Evolutionary conservation across 2,113 vertebrate genomes (phyloP).

Genomic region (Phoenicopterus ruber): DNA sequence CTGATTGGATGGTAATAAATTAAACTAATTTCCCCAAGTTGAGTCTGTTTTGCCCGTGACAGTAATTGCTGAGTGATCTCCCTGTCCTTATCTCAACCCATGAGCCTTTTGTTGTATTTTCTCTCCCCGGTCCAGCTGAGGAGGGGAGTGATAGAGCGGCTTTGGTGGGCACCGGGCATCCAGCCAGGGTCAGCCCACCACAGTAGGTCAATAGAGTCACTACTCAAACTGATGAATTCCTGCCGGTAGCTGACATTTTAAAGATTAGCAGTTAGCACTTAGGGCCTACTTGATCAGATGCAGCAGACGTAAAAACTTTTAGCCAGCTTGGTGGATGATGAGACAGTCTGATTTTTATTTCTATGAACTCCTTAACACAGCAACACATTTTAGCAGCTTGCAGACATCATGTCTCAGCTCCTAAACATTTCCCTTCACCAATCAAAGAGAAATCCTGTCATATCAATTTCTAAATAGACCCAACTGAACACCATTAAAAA

Average conservation of each 20-base stretch:
- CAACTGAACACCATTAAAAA: background rate
- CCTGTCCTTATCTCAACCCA: no score
- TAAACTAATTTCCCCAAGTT: no score
- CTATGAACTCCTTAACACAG: background rate
- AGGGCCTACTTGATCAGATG: accelerated
- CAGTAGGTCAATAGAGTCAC: background rate
- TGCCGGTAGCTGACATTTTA: background rate
- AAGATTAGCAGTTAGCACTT: background rate
- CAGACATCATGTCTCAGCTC: background rate
- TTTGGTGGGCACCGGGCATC: no score
- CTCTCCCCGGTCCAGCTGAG: no score
- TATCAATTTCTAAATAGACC: background rate
- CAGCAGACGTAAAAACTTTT: background rate
- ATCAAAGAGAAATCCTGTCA: background rate
- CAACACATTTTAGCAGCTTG: background rate
- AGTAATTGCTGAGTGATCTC: no score
- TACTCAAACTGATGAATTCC: background rate
- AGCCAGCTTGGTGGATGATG: background rate
- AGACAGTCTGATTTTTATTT: background rate
- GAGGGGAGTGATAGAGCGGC: no score
- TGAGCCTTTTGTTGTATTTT: no score
- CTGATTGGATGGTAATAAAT: no score
- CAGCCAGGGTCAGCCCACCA: no score
- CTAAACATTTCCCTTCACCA: background rate
- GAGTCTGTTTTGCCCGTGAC: no score